A percentile compares a stretch with the other conserved stretches of the same genome.
These are phyloP conservation scores for Macroglossus sobrinus DNA, from an alignment of 2,113 vertebrate species.

Conservation along the genomic window DNA sequence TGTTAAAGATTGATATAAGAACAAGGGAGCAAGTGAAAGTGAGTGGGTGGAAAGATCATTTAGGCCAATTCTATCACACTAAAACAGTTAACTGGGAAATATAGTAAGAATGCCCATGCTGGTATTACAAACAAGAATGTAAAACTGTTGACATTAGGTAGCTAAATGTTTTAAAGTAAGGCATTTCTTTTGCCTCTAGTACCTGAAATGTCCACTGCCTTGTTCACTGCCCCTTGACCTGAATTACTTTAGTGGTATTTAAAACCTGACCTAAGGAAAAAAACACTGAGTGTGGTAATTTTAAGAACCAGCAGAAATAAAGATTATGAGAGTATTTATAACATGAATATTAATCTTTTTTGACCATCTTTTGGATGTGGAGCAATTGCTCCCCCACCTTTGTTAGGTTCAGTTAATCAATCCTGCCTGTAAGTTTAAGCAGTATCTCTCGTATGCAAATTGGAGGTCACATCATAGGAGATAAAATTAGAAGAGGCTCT, in stretches of 20 bases:
- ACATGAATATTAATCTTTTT: constrained; percentile 13
- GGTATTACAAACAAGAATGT: not conserved
- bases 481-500: constrained; percentile 61
- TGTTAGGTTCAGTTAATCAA: constrained; percentile 45
- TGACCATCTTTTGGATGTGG: constrained; percentile 19
- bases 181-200: not conserved
- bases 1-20: not conserved
- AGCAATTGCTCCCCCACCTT: constrained; percentile 13
- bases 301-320: constrained; percentile 25
- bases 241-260: constrained; percentile 15
- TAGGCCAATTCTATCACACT: not conserved
- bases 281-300: not conserved
- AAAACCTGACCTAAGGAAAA: constrained; percentile 4
- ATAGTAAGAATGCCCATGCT: not conserved
- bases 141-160: not conserved
- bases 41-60: not conserved
- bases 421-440: constrained; percentile 19
- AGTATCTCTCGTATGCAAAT: constrained; percentile 64
- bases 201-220: not conserved
- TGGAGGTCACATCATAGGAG: constrained; percentile 39
- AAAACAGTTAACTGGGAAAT: not conserved
- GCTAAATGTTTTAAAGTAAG: not conserved
- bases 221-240: not conserved
- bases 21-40: not conserved
- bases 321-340: constrained; percentile 51